Percentiles rank a stretch among this genome's conserved stretches.
Conservation (phyloP, 2,797 vertebrate species). For the Luscinia luscinia region DNA sequence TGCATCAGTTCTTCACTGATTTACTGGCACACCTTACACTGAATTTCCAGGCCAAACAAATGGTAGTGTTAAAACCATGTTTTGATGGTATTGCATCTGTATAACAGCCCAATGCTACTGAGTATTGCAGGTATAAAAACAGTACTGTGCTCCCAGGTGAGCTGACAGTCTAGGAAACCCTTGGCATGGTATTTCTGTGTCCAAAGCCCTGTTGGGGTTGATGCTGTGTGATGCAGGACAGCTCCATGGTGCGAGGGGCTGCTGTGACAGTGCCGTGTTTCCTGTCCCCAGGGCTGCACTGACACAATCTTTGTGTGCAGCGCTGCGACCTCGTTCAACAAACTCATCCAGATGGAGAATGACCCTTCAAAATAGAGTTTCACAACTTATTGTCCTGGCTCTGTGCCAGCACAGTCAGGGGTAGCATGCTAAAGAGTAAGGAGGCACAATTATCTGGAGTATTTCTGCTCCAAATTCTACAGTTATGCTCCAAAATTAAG, state of each 20-base stretch:
- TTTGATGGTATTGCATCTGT: neutral
- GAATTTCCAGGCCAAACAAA: neutral
- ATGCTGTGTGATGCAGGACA: neutral
- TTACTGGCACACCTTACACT: neutral
- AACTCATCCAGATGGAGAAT: conserved; percentile 3
- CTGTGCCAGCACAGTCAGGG: neutral
- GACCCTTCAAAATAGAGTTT: neutral
- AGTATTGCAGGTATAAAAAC: too few relatives aligned
- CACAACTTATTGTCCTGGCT: neutral
- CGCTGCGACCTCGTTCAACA: neutral
- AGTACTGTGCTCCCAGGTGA: neutral
- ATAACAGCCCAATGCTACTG: neutral
- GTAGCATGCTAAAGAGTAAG: neutral
- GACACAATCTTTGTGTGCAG: neutral
- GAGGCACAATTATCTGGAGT: neutral
- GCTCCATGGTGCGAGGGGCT: rapidly evolving
- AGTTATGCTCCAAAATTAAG: rapidly evolving
- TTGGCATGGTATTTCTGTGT: neutral
- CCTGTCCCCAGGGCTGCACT: neutral
- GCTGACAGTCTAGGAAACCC: neutral
- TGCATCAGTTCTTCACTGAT: neutral
- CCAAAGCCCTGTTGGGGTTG: neutral
- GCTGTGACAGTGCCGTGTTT: neutral
- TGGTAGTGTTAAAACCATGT: neutral
- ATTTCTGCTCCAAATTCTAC: neutral